Conservation (phyloP, 2,797 vertebrate genomes). For the Falco concolor region DNA sequence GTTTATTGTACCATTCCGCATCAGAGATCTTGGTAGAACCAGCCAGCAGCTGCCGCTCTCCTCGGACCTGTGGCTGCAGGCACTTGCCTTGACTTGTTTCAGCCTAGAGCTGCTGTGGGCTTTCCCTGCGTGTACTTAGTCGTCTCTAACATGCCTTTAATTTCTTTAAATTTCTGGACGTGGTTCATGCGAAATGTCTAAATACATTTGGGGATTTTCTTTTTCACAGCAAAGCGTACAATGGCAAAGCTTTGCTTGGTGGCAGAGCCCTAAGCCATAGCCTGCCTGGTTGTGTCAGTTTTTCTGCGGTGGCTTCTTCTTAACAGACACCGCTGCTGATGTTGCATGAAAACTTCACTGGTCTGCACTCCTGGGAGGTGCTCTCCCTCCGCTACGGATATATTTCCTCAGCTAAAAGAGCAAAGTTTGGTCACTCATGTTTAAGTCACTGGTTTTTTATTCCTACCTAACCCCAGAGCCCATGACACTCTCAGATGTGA, state of each 20-base stretch:
- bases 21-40: background rate
- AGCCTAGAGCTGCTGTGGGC: background rate
- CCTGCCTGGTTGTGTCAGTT: background rate
- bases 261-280: background rate
- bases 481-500: accelerated
- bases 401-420: background rate
- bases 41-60: background rate
- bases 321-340: background rate
- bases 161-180: background rate
- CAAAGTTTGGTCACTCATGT: background rate
- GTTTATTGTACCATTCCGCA: background rate
- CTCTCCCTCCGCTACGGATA: accelerated
- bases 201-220: conserved; percentile 10
- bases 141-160: background rate
- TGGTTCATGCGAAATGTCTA: background rate
- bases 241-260: background rate
- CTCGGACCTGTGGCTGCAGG: background rate
- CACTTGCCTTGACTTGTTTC: background rate
- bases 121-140: background rate
- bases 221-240: accelerated
- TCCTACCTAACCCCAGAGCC: background rate
- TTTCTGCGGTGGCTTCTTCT: background rate
- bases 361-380: background rate
- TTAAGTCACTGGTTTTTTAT: accelerated
- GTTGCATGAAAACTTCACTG: background rate